Evolutionary conservation across 2,797 vertebrate genomes (phyloP).

Genomic region (Eremophila alpestris): DNA sequence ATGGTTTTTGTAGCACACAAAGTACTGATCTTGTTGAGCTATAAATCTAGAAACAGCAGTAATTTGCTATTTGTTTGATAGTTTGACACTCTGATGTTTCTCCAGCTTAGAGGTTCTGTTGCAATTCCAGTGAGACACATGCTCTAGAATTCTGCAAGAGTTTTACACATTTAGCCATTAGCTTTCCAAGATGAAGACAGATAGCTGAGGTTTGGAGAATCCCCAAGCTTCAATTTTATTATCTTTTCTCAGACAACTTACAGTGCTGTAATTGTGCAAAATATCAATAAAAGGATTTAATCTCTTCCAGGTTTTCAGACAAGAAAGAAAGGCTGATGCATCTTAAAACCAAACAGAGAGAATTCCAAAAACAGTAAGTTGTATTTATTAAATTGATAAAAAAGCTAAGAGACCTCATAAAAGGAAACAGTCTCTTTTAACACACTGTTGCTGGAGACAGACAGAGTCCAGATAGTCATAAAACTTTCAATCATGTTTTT

Average conservation of each 20-base stretch:
- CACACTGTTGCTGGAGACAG: background rate
- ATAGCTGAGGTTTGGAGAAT: background rate
- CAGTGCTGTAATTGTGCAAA: background rate
- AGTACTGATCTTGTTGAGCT: background rate
- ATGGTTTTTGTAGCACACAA: background rate
- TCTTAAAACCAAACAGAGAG: conserved; percentile 87
- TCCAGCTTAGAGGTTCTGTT: background rate
- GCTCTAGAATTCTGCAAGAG: background rate
- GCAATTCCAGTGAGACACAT: background rate
- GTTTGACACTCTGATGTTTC: background rate
- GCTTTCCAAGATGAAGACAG: background rate
- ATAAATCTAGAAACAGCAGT: background rate
- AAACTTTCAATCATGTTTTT: background rate
- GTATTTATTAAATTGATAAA: background rate
- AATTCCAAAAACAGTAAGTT: conserved; percentile 91
- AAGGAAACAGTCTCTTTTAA: background rate
- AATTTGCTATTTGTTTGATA: background rate
- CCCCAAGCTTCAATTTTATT: background rate
- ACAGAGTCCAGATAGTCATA: background rate
- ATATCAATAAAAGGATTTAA: conserved; percentile 13
- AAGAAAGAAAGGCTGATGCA: conserved; percentile 88
- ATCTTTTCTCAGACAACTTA: background rate
- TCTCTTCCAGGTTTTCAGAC: conserved; percentile 85
- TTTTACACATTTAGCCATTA: background rate
- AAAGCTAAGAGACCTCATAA: background rate